These are phyloP conservation scores for Microchirus variegatus DNA, from an alignment of 2,797 vertebrate genomes.

Conservation along the genomic window DNA sequence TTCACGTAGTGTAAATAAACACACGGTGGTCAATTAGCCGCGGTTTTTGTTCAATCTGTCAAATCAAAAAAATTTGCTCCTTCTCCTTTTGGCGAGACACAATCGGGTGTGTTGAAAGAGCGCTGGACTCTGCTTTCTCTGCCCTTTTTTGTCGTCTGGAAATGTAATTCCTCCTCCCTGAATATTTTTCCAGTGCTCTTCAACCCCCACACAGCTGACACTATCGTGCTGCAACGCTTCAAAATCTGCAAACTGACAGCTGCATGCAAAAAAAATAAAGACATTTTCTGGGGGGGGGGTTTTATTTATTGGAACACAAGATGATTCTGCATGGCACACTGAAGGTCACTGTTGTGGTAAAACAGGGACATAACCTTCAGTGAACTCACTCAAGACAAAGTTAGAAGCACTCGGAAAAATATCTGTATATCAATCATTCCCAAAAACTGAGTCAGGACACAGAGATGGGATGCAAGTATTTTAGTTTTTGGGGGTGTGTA, in stretches of 20 bases:
- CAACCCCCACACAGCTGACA: constrained; percentile 23
- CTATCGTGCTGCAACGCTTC: constrained; percentile 22
- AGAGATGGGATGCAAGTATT: no score
- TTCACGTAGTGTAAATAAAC: constrained; percentile 20
- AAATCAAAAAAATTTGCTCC: not conserved
- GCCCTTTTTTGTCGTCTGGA: constrained; percentile 15
- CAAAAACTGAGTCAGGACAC: no score
- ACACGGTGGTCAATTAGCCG: constrained; percentile 36
- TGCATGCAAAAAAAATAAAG: constrained; percentile 15
- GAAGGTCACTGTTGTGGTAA: no score
- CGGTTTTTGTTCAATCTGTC: constrained; percentile 18
- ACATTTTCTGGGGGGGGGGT: constrained; percentile 7
- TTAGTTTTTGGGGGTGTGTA: no score
- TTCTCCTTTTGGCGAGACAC: constrained; percentile 33
- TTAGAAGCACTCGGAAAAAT: no score
- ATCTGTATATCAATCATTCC: no score
- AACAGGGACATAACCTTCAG: no score
- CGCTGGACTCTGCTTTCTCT: constrained; percentile 7
- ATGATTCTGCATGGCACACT: no score
- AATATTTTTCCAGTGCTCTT: constrained; percentile 40
- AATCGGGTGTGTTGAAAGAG: constrained; percentile 40
- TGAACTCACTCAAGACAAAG: no score
- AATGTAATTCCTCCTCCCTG: constrained; percentile 41
- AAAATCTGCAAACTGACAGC: constrained; percentile 48
- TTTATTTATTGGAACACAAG: not conserved